Conservation (phyloP, 2,113 vertebrate genomes). For the Nanorana parkeri region DNA sequence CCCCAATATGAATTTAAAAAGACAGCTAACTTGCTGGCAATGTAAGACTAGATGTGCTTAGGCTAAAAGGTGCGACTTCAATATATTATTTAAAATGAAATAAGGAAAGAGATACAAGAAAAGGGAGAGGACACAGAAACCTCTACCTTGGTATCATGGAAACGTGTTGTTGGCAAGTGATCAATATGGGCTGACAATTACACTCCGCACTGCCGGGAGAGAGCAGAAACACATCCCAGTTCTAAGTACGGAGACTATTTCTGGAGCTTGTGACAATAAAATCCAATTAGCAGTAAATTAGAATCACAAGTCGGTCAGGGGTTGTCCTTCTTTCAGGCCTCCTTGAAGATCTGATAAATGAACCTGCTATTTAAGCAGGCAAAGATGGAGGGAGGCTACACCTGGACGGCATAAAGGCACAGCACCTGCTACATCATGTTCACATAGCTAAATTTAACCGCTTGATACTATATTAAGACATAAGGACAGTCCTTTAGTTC, state of each 20-base stretch:
- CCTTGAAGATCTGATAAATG: slow-evolving; percentile 31
- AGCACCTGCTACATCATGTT: neutral
- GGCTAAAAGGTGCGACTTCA: too few relatives aligned
- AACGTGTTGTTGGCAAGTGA: slow-evolving; percentile 7
- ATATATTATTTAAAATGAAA: too few relatives aligned
- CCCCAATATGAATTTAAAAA: too few relatives aligned
- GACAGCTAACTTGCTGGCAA: too few relatives aligned
- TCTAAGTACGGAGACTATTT: slow-evolving; percentile 34
- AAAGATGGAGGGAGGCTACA: neutral
- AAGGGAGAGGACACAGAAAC: neutral
- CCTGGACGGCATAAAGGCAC: neutral
- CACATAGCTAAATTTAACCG: slow-evolving; percentile 16
- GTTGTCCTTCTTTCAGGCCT: slow-evolving; percentile 26
- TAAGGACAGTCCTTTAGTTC: neutral
- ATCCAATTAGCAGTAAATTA: slow-evolving; percentile 48
- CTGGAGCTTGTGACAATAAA: slow-evolving; percentile 41
- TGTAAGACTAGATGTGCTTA: too few relatives aligned
- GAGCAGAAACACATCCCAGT: slow-evolving; percentile 5
- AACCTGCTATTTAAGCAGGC: slow-evolving; percentile 7
- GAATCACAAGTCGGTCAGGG: neutral
- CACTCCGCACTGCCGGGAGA: neutral
- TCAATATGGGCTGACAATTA: neutral
- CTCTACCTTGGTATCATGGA: neutral
- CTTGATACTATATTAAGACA: neutral
- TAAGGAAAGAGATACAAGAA: neutral